Percentiles rank a stretch among this genome's conserved stretches.
These are phyloP conservation scores for Sus cebifrons DNA, from an alignment of 2,797 vertebrate species.

Conservation along the genomic window DNA sequence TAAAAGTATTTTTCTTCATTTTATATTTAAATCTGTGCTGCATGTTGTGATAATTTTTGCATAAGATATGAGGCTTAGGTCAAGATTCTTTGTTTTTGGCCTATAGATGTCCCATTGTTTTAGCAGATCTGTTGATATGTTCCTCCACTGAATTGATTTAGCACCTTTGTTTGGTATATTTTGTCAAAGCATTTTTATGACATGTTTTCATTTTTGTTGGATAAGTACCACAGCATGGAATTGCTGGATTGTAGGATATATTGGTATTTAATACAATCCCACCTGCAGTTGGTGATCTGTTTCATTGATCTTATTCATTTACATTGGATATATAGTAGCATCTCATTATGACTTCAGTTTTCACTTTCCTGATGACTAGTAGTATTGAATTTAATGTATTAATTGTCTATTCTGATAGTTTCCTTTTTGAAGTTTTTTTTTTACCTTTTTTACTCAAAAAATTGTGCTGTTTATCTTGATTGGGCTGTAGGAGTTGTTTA, in stretches of 20 bases:
- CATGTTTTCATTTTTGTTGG: conserved; percentile 3
- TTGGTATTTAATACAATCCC: not conserved
- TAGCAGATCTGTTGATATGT: not conserved
- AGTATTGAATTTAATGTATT: not conserved
- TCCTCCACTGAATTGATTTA: not conserved
- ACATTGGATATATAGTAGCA: not conserved
- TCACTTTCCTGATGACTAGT: not conserved
- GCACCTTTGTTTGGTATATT: no score
- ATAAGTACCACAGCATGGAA: not conserved
- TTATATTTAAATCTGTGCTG: not conserved
- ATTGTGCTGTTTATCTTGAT: not conserved
- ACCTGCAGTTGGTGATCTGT: not conserved
- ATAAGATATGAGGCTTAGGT: not conserved
- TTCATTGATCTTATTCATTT: not conserved
- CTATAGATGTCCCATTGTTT: not conserved
- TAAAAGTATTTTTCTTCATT: not conserved
- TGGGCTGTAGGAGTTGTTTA: not conserved
- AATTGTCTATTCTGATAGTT: not conserved
- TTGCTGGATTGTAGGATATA: not conserved
- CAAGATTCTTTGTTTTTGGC: not conserved
- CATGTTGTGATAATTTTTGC: not conserved
- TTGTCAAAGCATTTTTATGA: not conserved
- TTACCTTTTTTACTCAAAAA: not conserved
- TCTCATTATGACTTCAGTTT: not conserved
- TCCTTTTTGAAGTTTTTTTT: not conserved